Conservation (phyloP, 2,113 vertebrate genomes). For the Pica pica region DNA sequence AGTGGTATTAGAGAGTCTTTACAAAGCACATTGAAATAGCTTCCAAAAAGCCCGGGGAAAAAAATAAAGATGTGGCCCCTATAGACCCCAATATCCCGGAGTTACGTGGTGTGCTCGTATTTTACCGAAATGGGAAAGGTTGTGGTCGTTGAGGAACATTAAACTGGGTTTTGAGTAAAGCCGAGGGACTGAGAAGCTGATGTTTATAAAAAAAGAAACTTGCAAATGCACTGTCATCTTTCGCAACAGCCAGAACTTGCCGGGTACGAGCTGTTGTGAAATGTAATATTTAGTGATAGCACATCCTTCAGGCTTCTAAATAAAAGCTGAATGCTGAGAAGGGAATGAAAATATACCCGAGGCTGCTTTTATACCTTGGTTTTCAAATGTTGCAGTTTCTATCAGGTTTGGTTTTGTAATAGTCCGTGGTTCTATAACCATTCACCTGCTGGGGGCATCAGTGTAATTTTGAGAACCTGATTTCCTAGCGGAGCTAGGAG, state of each 20-base stretch:
- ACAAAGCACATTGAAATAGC: neutral
- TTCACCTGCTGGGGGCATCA: constrained; percentile 8
- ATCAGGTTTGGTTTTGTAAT: fast-evolving
- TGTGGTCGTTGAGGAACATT: neutral
- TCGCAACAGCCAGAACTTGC: neutral
- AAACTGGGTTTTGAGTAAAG: neutral
- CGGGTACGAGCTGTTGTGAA: neutral
- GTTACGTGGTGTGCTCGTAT: fast-evolving
- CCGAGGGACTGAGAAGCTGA: neutral
- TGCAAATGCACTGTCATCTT: neutral
- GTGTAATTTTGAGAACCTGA: neutral
- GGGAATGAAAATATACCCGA: neutral
- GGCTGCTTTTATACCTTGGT: neutral
- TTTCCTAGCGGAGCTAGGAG: neutral
- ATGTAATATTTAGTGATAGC: neutral
- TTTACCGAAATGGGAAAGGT: neutral
- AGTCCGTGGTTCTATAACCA: neutral
- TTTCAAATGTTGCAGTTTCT: neutral
- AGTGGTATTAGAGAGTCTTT: too few species aligned
- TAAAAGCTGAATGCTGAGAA: neutral
- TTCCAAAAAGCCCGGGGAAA: fast-evolving
- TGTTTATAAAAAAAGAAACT: neutral
- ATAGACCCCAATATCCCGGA: neutral
- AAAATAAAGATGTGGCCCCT: fast-evolving
- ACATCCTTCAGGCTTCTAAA: neutral